Evolutionary conservation across 2,888 invertebrate genomes (phyloP).

Genomic region (Sphaeridia pumilis): DNA sequence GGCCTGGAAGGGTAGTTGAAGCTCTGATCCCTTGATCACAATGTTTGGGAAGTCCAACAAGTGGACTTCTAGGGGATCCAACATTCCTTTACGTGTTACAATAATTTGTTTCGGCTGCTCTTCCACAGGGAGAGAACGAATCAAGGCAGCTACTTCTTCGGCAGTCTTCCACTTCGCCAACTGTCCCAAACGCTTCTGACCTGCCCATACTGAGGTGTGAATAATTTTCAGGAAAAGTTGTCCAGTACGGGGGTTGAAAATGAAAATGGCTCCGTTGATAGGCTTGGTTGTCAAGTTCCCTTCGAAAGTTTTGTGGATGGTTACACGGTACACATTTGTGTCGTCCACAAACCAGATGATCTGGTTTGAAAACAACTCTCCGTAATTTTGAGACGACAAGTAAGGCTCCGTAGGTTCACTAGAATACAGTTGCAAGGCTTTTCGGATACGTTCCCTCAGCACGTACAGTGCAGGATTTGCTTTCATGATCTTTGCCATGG

Average conservation of each 20-base stretch:
- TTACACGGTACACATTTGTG: constrained; percentile 98
- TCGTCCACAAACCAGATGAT: constrained; percentile 99
- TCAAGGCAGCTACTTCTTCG: constrained; percentile 98
- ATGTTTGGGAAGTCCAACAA: constrained; percentile 99
- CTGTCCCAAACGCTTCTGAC: constrained; percentile 97
- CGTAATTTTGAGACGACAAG: constrained; percentile 97
- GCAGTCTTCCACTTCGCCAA: constrained; percentile 99
- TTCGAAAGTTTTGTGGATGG: constrained; percentile 99
- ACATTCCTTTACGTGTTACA: constrained; percentile 98
- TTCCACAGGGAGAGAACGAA: constrained; percentile 96
- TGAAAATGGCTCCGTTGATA: constrained; percentile 99
- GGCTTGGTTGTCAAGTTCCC: constrained; percentile 99
- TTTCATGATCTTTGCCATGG: constrained; percentile 99
- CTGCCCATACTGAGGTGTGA: constrained; percentile 99
- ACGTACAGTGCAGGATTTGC: constrained; percentile 99
- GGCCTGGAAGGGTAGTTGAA: constrained; percentile 97
- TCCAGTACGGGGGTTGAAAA: constrained; percentile 97
- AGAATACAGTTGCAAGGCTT: constrained; percentile 93
- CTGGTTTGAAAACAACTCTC: constrained; percentile 99
- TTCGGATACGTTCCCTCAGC: constrained; percentile 91
- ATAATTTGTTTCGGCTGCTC: constrained; percentile 99
- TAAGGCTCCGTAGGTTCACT: constrained; percentile 99
- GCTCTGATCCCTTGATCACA: constrained; percentile 97
- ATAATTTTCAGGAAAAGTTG: constrained; percentile 99
- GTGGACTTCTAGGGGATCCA: constrained; percentile 98